Base-by-base conservation (phyloP, 2,888 invertebrate genomes). In the Argyra leucocephala region DNA sequence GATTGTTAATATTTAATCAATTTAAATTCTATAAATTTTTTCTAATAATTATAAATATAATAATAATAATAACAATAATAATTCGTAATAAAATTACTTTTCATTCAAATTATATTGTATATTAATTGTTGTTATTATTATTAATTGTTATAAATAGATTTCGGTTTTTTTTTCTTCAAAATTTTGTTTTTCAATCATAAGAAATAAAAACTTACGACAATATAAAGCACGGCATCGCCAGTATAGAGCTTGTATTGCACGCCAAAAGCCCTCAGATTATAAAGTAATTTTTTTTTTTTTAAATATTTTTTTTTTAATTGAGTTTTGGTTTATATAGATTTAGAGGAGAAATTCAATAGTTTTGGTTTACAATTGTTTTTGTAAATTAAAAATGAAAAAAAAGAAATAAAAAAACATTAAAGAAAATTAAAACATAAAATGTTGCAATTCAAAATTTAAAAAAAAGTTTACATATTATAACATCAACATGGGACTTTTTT, bases 161-260 rank as follows among this genome's bases (percentile, higher is more conserved):
- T 57, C 18, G 48, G 48, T 12, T 48, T 61, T 59, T 22, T 22
- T 24, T 36, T n/a, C n/a, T n/a, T 61, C 18, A 6, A 24, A 64
- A 22, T 22, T 61, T 23, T 59, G 10, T 65, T 65, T 18, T 22
- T 60, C 24, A 63, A 63, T 57, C 63, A 31, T 60, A 22, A 12
- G 59, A 48, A 26, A 48, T 36, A 26, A 36, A 61, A 66, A 78
- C 79, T 79, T 79, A 79, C 79, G 77, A 78, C 76, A 76, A 65
- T 77, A 76, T 68, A 79, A 73, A 71, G 77, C 74, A 73, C 79
- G 78, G 74, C 77, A 79, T 74, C 78, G 78, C 78, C 78, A 78
- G 76, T 79, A 78, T 71, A 78, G 73, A 67, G 75, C 74, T 72
- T 77, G 76, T 72, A 79, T 76, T 71, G 77, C 77, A 72, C 78